Conservation (phyloP, 30 jellyfish, hydroid and myxozoan genomes). For the Chrysaora quinquecirrha region DNA sequence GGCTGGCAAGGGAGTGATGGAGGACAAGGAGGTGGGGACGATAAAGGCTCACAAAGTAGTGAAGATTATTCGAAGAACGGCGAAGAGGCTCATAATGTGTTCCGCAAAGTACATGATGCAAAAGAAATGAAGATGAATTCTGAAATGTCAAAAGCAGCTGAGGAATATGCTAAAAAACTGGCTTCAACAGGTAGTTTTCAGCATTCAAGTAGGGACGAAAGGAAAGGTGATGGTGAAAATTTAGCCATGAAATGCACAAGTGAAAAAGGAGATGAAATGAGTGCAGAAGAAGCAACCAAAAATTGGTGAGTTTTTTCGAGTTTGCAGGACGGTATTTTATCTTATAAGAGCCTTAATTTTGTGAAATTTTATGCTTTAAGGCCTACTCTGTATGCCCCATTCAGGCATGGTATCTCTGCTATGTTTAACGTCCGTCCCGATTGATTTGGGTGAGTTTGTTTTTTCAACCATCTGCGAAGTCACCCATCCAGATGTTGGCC, state of each 20-base stretch:
- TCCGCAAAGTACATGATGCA: conserved; percentile 26
- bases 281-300: conserved; percentile 44
- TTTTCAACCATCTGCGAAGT: too few species aligned
- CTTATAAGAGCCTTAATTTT: too few species aligned
- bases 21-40: neutral
- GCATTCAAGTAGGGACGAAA: conserved; percentile 10
- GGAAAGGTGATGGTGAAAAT: conserved; percentile 31
- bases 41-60: neutral
- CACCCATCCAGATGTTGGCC: too few species aligned
- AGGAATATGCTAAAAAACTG: conserved; percentile 21
- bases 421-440: too few species aligned
- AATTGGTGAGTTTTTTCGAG: conserved; percentile 26
- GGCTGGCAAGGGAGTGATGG: neutral
- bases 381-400: too few species aligned
- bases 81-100: conserved; percentile 30
- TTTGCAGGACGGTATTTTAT: too few species aligned
- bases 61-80: neutral
- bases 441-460: too few species aligned
- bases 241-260: conserved; percentile 24
- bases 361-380: too few species aligned
- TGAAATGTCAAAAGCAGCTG: conserved; percentile 32
- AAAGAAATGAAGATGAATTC: conserved; percentile 6
- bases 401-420: too few species aligned
- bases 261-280: conserved; percentile 15
- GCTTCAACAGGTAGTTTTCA: conserved; percentile 12